Evolutionary conservation across 2,888 invertebrate species (phyloP).

Genomic region (Sphinx pinastri): DNA sequence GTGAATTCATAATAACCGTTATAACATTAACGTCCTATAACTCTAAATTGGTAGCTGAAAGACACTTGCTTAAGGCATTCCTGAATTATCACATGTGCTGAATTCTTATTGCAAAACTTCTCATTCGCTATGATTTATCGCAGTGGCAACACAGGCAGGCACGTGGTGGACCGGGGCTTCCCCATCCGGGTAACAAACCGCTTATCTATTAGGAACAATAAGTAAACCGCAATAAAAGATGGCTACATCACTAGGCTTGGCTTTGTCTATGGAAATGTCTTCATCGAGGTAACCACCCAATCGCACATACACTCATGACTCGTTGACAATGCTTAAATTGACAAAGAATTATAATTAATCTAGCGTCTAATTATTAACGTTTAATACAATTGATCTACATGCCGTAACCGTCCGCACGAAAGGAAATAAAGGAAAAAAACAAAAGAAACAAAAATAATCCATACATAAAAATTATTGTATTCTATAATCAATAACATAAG

Average conservation of each 20-base stretch:
- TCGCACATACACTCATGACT: not conserved
- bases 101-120: constrained; percentile 18
- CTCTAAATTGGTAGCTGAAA: constrained; percentile 30
- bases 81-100: constrained; percentile 25
- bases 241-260: not conserved
- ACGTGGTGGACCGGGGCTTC: not conserved
- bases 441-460: constrained; percentile 72
- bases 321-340: constrained; percentile 33
- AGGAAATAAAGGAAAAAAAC: constrained; percentile 50
- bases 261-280: not conserved
- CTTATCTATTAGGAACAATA: constrained; percentile 11
- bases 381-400: constrained; percentile 8
- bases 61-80: constrained; percentile 34
- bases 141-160: constrained; percentile 21
- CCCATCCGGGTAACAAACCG: not conserved
- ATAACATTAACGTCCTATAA: constrained; percentile 9
- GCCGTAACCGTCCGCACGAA: constrained; percentile 31
- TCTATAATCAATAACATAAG: constrained; percentile 83
- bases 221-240: not conserved
- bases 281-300: not conserved
- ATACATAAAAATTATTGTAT: constrained; percentile 84
- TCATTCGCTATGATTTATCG: constrained; percentile 11
- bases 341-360: constrained; percentile 35
- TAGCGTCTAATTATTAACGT: constrained; percentile 15
- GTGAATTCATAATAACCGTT: constrained; percentile 28